Evolutionary conservation across 2,888 invertebrate species (phyloP), one percentile per base, ranked within the genome.

Genomic region (Gerosis bhagava): DNA sequence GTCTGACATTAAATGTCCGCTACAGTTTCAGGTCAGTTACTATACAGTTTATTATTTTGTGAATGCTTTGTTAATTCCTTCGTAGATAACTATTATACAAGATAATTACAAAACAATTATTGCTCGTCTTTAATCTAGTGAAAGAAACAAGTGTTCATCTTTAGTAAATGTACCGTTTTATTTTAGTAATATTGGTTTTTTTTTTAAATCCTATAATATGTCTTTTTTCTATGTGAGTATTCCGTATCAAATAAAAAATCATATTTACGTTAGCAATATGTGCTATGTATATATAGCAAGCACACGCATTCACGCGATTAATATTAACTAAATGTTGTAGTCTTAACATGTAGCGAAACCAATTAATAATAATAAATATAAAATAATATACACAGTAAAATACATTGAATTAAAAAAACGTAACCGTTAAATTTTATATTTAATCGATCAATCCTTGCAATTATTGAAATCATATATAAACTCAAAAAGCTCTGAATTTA

Each of bases 21-120:
- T 31, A 15, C 24, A 13, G 13, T 31, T 19, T 8, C 65, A 74
- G 72, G 70, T 73, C 65, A 71, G 73, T 73, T 51, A 49, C 40
- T 54, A 51, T 50, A 50, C 32, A 49, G 49, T 55, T 46, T 47
- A 16, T 44, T 4, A n/a, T n/a, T n/a, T n/a, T n/a, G n/a, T 31
- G 45, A 45, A 45, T 45, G 45, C 19, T 21, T 29, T 36, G 28
- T 22, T 19, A 34, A 25, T 13, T 34, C 45, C 26, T 36, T 36
- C 10, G 24, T 45, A 24, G 21, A 28, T 39, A 35, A 10, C 43
- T 8, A 19, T 34, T 25, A 26, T 17, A 5, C 7, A 28, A 12
- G 12, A 25, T 25, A 25, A 42, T 32, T 17, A 19, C 19, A 19
- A n/a, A 34, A 34, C 6, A 5, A 8, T 24, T 22, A 4, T 3